Evolutionary conservation across 1,140 invertebrate genomes (phyloP), one percentile per base, ranked within the genome.

Genomic region (Drosophila sechellia): DNA sequence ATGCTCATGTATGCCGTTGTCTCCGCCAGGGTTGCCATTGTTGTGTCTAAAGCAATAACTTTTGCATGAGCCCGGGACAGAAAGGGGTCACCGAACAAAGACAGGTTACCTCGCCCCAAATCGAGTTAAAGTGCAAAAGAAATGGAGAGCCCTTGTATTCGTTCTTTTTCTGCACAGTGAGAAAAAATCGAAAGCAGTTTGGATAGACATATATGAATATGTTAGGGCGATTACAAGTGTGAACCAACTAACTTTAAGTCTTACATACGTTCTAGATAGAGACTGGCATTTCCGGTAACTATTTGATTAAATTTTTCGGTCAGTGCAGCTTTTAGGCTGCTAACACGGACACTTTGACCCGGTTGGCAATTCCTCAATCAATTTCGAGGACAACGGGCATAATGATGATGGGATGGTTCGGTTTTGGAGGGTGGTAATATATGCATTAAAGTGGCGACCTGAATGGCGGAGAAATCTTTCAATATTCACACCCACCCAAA

Each of bases 311-410:
- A 39, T 3, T 27, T 50, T 50, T 50, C 4, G n/a, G n/a, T 17
- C 11, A 52, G 49, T 52, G 49, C 39, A 48, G 10, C 50, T 65
- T 69, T 81, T 65, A 45, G 48, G 49, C 63, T 5, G 39, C 61
- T 37, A 39, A 54, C 31, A 15, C 15, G 35, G 48, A 42, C 42
- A 70, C 81, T 85, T 74, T 85, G 81, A 85, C 83, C 81, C 53
- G 39, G 45, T 59, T n/a, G 64, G 69, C 81, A 81, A 86, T 85
- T 85, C 69, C 74, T 85, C 81, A 85, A 85, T 85, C 81, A 81
- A 77, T 78, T 77, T 77, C 46, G 66, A 69, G 72, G 66, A 77
- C 66, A 61, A 46, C 53, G 20, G 55, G 37, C 50, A 70, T 69
- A 79, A 86, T 78, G 68, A 87, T 81, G 40, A 57, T 75, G 27